Base-by-base conservation (phyloP, 2,113 vertebrate genomes). In the Pelusios castaneus region DNA sequence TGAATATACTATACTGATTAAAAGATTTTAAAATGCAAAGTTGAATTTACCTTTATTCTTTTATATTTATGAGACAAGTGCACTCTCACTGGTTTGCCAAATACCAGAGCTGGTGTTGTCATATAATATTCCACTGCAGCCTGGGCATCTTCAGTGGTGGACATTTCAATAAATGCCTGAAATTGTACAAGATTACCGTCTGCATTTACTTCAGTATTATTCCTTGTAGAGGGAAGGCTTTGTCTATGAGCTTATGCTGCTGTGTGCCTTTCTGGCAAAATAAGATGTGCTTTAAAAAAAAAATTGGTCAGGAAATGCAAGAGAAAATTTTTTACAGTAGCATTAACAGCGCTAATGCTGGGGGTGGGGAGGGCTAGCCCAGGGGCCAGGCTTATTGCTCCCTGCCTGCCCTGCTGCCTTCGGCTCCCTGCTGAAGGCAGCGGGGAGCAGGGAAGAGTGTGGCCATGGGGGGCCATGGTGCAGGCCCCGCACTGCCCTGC, bases 161-260 rank as follows among this genome's bases (percentile, higher is more conserved):
- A 97, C 98, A 99, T 99, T 97, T 99, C 99, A 58, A 99, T 97
- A 94, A 99, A 99, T 10, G 99, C 99, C 99, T 99, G 91, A 78
- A 98, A 96, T 89, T 14, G 81, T 2, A 90, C 0, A 51, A 85
- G 70, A 78, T 1, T 4, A 63, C 76, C 45, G 70, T 34, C 7
- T 29, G 22, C 25, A 76, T 70, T 70, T 55, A 43, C 17, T 89
- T 34, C 88, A 63, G 2, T 0, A 0, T 47, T 77, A 24, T 3
- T 60, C 21, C 67, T 87, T 56, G 31, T 67, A n/a, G 27, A 78
- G 25, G 55, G 5, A 3, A 1, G 31, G 16, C 29, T 54, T 38
- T 41, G 2, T 55, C 88, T 49, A n/a, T 43, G 34, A 22, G 4
- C 54, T 45, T 45, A 89, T 76, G 34, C 9, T 83, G 21, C 51